These are phyloP conservation scores for Catharus bicknelli DNA, from an alignment of 2,113 vertebrate species.

Conservation along the genomic window DNA sequence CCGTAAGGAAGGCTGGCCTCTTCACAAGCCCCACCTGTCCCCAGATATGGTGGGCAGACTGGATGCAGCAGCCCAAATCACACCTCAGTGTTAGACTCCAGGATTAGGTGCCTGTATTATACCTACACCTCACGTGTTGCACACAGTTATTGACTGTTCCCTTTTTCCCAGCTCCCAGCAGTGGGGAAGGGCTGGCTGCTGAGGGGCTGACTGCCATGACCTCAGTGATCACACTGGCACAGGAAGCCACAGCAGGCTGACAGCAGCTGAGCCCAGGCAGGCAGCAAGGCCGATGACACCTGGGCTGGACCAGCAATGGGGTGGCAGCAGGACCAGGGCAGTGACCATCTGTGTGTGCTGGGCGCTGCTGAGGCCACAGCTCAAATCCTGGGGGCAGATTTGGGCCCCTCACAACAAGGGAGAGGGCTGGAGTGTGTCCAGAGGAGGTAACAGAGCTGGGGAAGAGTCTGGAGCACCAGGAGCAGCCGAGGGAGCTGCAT, in stretches of 20 bases:
- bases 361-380: neutral
- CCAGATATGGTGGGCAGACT: rapidly evolving
- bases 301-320: neutral
- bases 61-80: rapidly evolving
- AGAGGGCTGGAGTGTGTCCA: neutral
- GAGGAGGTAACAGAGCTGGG: neutral
- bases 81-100: neutral
- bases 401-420: rapidly evolving
- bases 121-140: rapidly evolving
- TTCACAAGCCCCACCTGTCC: too few relatives aligned
- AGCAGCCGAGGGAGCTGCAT: neutral
- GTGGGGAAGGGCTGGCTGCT: neutral
- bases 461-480: neutral
- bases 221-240: neutral
- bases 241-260: neutral
- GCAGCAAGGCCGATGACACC: neutral
- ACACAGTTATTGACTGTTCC: too few relatives aligned
- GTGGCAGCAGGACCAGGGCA: neutral
- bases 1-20: neutral
- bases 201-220: rapidly evolving
- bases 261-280: neutral
- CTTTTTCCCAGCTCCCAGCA: neutral
- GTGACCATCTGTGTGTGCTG: neutral
- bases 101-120: neutral
- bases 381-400: too few relatives aligned